A percentile compares a stretch with the other conserved stretches of the same genome.
phyloP scores from a whole-genome alignment of 2,797 vertebrate genomes.

The Serranus cabrilla region DNA sequence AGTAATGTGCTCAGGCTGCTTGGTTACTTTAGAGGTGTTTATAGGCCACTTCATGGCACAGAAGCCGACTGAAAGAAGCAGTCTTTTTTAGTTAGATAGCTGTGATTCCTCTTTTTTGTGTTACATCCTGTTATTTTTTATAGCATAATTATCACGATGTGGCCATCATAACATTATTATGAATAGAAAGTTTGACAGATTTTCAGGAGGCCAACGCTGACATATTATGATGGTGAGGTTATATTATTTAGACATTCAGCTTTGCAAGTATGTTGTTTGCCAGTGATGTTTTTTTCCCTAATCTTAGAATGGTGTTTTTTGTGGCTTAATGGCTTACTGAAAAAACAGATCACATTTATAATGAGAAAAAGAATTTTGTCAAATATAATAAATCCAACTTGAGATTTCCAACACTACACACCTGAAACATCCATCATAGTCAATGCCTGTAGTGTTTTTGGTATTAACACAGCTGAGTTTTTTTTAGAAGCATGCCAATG shows the following conservation, averaged over 20 bases:
- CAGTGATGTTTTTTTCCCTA: no score
- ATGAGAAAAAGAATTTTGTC: not conserved
- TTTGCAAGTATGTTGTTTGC: no score
- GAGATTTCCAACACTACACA: not conserved
- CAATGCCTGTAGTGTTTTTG: not conserved
- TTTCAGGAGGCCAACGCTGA: not conserved
- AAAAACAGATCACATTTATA: no score
- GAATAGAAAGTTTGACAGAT: no score
- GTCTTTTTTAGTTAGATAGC: not conserved
- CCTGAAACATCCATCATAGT: not conserved
- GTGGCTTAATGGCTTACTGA: no score
- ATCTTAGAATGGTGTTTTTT: no score
- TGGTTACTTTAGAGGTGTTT: conserved; percentile 36
- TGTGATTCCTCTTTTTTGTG: conserved; percentile 15
- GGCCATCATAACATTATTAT: not conserved
- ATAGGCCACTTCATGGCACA: conserved; percentile 18
- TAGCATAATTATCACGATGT: conserved; percentile 1
- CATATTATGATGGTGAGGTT: not conserved
- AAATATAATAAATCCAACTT: not conserved
- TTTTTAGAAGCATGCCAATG: no score
- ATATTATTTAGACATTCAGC: not conserved
- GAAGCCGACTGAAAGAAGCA: conserved; percentile 26
- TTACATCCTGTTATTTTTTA: not conserved
- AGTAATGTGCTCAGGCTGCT: conserved; percentile 26
- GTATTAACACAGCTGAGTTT: no score